Conservation (phyloP, 2,888 invertebrate genomes). For the Agapostemon virescens region DNA sequence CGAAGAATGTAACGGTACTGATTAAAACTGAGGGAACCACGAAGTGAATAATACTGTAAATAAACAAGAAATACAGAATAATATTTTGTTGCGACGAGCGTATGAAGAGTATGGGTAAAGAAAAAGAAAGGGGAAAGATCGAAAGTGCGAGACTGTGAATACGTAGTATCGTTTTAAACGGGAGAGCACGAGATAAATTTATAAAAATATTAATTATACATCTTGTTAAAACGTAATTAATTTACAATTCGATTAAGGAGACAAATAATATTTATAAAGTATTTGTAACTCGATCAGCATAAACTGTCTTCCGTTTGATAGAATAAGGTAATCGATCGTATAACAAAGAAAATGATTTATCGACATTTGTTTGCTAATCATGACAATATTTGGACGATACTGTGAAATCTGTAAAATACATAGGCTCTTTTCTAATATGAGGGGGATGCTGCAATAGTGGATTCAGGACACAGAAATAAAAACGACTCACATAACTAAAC, state of each 20-base stretch:
- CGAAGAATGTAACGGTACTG: neutral
- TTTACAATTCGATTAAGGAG: slow-evolving; percentile 73
- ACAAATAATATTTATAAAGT: slow-evolving; percentile 60
- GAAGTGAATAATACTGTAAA: slow-evolving; percentile 64
- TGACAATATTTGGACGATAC: slow-evolving; percentile 73
- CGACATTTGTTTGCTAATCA: slow-evolving; percentile 64
- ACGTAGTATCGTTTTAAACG: slow-evolving; percentile 60
- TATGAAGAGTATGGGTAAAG: slow-evolving; percentile 55
- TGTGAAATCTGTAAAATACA: slow-evolving; percentile 54
- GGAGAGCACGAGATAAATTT: slow-evolving; percentile 65
- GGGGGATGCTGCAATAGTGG: neutral
- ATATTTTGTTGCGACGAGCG: slow-evolving; percentile 69
- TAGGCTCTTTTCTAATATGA: slow-evolving; percentile 6
- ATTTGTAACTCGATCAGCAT: slow-evolving; percentile 60
- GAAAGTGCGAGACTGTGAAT: slow-evolving; percentile 43
- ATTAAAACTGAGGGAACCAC: slow-evolving; percentile 21
- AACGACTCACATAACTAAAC: neutral
- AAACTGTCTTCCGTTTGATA: slow-evolving; percentile 37
- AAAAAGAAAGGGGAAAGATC: slow-evolving; percentile 16
- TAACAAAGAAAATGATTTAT: neutral
- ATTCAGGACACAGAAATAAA: neutral
- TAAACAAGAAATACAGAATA: slow-evolving; percentile 61
- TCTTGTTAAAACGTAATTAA: slow-evolving; percentile 76
- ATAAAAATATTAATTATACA: slow-evolving; percentile 73
- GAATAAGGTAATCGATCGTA: slow-evolving; percentile 61